Percentiles rank a stretch among this genome's conserved stretches.
Evolutionary conservation across 2,888 invertebrate species (phyloP).

Genomic region (Coleophora flavipennella): DNA sequence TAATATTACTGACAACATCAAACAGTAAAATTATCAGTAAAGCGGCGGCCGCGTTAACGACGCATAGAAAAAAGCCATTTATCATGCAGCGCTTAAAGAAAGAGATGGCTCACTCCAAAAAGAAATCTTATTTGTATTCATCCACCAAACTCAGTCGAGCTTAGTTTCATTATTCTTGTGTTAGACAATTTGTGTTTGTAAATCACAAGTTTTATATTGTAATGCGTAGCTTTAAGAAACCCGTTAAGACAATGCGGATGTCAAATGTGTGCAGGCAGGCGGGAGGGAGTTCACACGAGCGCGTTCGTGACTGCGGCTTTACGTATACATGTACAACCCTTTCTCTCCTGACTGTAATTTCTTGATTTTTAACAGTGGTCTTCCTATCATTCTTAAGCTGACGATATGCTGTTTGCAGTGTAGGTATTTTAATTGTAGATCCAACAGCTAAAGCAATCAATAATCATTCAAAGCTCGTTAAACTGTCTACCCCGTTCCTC

Average conservation of each 20-base stretch:
- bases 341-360: too few relatives aligned
- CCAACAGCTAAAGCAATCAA: not conserved
- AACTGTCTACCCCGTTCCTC: too few relatives aligned
- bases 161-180: constrained; percentile 53
- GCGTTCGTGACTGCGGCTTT: too few relatives aligned
- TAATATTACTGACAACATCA: constrained; percentile 65
- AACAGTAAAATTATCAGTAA: constrained; percentile 58
- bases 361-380: too few relatives aligned
- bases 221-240: constrained; percentile 25
- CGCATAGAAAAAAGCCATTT: constrained; percentile 56
- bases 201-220: constrained; percentile 54
- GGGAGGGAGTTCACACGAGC: constrained; percentile 35
- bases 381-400: too few relatives aligned
- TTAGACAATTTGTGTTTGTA: constrained; percentile 60
- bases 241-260: constrained; percentile 50
- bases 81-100: constrained; percentile 54
- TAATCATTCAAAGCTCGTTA: not conserved
- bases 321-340: too few relatives aligned
- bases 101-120: constrained; percentile 58
- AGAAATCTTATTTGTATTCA: constrained; percentile 64
- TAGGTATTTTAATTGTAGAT: too few relatives aligned
- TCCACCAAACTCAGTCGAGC: constrained; percentile 27
- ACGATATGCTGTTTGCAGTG: too few relatives aligned
- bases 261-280: constrained; percentile 43
- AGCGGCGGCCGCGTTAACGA: constrained; percentile 55